Evolutionary conservation across 2,797 vertebrate genomes (phyloP).

Genomic region (Rhodeus uyekii): DNA sequence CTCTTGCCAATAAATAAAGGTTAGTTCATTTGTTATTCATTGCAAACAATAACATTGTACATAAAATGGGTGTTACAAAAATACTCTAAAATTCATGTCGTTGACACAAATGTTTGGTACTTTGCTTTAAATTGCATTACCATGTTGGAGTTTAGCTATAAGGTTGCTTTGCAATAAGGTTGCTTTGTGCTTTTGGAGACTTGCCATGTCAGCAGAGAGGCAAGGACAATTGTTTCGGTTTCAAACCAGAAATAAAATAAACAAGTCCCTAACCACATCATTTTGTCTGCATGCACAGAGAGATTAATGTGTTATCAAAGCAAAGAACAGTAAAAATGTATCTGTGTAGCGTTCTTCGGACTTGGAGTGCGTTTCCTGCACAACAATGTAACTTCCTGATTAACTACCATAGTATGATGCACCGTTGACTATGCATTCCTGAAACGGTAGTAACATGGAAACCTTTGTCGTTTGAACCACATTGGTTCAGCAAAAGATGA

Average conservation of each 20-base stretch:
- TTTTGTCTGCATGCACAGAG: slow-evolving; percentile 7
- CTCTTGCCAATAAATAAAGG: neutral
- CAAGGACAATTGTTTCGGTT: slow-evolving; percentile 68
- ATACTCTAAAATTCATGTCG: neutral
- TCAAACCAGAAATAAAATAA: slow-evolving; percentile 61
- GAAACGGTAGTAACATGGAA: neutral
- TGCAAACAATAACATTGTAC: neutral
- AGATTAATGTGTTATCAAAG: slow-evolving; percentile 31
- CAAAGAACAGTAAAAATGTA: slow-evolving; percentile 16
- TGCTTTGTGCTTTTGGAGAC: slow-evolving; percentile 52
- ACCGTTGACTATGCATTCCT: too few species aligned
- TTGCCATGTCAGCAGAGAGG: slow-evolving; percentile 69
- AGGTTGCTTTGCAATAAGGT: slow-evolving; percentile 71
- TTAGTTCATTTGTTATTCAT: neutral
- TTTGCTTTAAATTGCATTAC: neutral
- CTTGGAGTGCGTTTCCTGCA: neutral
- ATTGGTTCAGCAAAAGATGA: neutral
- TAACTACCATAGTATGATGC: neutral
- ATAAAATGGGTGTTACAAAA: too few species aligned
- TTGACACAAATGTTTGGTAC: neutral
- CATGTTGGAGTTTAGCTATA: slow-evolving; percentile 46
- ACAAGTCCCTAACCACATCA: slow-evolving; percentile 27
- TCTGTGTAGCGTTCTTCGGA: neutral
- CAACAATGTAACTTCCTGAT: neutral
- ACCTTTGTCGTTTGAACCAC: neutral